phyloP scores from a whole-genome alignment of 2,888 invertebrate genomes.

The Drosophila subsilvestris region DNA sequence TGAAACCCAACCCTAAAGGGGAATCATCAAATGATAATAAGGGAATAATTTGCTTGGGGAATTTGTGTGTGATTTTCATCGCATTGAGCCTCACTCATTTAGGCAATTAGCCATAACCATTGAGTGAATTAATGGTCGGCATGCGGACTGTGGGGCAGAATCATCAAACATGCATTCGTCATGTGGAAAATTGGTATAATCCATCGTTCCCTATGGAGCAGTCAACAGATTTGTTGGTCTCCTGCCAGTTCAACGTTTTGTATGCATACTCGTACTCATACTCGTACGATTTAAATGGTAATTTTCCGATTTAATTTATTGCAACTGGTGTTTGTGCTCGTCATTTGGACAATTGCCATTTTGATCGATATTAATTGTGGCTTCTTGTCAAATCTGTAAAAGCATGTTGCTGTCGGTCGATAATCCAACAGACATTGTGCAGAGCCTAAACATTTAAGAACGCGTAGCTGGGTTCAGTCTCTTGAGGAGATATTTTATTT shows the following conservation, averaged over 20 bases:
- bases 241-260: neutral
- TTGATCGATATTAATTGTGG: neutral
- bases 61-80: neutral
- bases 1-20: neutral
- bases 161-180: neutral
- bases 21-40: constrained; percentile 4
- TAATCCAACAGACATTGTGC: too few species aligned
- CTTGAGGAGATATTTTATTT: neutral
- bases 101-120: constrained; percentile 10
- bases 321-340: neutral
- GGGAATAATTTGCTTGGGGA: neutral
- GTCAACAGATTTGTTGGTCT: neutral
- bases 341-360: neutral
- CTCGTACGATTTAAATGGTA: constrained; percentile 40
- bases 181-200: neutral
- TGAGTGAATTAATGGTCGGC: neutral
- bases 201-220: neutral
- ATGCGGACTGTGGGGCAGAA: neutral
- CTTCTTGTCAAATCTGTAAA: neutral
- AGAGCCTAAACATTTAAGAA: neutral
- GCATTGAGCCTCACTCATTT: neutral
- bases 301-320: constrained; percentile 38
- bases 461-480: too few species aligned
- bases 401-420: too few species aligned
- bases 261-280: constrained; percentile 7